Base-by-base conservation (phyloP, 2,797 vertebrate genomes). In the Sciurus vulgaris region DNA sequence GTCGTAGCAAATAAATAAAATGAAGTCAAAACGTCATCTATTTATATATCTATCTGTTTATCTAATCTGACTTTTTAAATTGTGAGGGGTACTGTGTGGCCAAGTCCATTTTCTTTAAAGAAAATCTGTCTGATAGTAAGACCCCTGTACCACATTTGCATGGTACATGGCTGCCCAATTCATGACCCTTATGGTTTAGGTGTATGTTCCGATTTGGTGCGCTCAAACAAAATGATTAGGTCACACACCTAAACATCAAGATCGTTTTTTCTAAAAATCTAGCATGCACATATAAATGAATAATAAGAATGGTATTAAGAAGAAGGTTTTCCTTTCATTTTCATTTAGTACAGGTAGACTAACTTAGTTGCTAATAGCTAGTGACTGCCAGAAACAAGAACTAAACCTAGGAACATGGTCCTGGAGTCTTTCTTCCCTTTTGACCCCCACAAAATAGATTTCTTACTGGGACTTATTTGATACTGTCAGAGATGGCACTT, bases 1-100 rank as follows among this genome's bases (percentile, higher is more conserved):
- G 4, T 30, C 84, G 22, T 89, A 92, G 65, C 12, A 82, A 61
- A 77, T 61, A 89, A 61, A 90, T 44, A 47, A 94, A 86, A 74
- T 26, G 8, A 93, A 88, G 18, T 13, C 47, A 89, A 69, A 1
- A 51, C 44, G 5, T 8, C 6, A 69, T 44, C 7, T 56, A 44
- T 22, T 11, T 54, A 2, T 54, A 22, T 30, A 30, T 20, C 15
- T 38, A 5, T 51, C 9, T 38, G 28, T 18, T 20, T 56, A 56
- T 74, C 15, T 30, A 73, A 28, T 69, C 9, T 69, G 26, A 28
- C 24, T 72, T 20, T 35, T 84, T 86, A 5, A 47, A 24, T 35
- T 72, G 38, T 81, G 11, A 65, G 82, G 41, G 92, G 12, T 6
- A 63, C 7, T 54, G 2, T 35, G 10, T 35, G 28, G 24, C 20